Base-by-base conservation (phyloP, 2,888 invertebrate genomes). In the Drosophila ustulata region DNA sequence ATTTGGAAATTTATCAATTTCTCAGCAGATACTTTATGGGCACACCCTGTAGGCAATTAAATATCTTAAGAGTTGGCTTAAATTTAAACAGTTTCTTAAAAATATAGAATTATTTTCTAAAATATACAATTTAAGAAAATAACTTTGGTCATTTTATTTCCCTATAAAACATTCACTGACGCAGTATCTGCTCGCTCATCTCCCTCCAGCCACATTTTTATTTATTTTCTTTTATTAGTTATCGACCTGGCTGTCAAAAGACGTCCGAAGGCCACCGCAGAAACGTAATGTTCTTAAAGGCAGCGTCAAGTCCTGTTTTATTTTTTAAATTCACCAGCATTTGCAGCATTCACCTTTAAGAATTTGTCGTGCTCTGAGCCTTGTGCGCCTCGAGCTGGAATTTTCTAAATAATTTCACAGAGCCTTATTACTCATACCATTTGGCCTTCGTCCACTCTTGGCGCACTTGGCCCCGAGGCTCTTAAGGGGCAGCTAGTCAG, bases 371-470 rank as follows among this genome's bases (percentile, higher is more conserved):
- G 46, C 18, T 37, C 6, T 9, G 26, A 4, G 37, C 9, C 11
- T 34, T 46, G 18, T 32, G 34, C 28, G 3, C 41, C 39, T 43
- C 50, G 23, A 47, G 79, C 63, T 50, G 8, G 53, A 62, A 71
- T 67, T 80, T 76, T 74, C 59, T 71, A 80, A 79, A 73, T 81
- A 84, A 84, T 77, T 81, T 78, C 71, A 69, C 79, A 46, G 70
- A 63, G 67, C 66, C 78, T 77, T 71, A 80, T 82, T 80, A 76
- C 75, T 43, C 55, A 49, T 56, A 66, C 75, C 67, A 69, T 66
- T 66, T 71, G 70, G 70, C 58, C 56, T 37, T 26, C 26, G 49
- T 52, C 41, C 43, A 43, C 39, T 37, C 37, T 25, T 5, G 32
- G 32, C 55, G 43, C 55, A 55, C 64, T 52, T 45, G 64, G 56